Conservation (phyloP, 2,888 invertebrate genomes). For the Erebia epiphron region DNA sequence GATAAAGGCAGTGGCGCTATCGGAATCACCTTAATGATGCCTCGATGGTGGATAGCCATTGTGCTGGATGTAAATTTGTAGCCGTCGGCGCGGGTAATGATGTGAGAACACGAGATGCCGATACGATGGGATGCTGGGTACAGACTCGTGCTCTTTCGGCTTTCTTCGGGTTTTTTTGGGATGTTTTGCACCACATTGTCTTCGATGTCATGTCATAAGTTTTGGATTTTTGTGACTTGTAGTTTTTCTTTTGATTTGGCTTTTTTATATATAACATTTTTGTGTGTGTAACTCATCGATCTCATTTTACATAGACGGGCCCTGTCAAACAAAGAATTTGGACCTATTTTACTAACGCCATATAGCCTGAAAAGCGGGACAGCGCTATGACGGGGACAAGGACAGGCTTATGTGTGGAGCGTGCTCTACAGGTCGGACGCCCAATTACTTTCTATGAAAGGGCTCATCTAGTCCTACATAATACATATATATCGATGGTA, state of each 20-base stretch:
- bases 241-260: background rate
- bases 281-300: too few species aligned
- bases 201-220: constrained; percentile 36
- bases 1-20: constrained; percentile 73
- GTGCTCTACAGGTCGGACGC: too few species aligned
- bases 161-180: constrained; percentile 32
- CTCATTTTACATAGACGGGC: too few species aligned
- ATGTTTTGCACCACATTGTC: constrained; percentile 36
- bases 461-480: too few species aligned
- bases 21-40: constrained; percentile 84
- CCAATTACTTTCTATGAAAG: too few species aligned
- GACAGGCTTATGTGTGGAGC: too few species aligned
- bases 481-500: too few species aligned
- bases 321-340: too few species aligned
- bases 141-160: constrained; percentile 37
- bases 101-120: constrained; percentile 82
- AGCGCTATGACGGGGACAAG: too few species aligned
- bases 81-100: constrained; percentile 84
- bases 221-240: constrained; percentile 5
- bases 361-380: too few species aligned
- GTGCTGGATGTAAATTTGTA: constrained; percentile 84
- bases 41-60: constrained; percentile 83
- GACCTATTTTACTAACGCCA: too few species aligned
- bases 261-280: background rate
- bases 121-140: constrained; percentile 37